These are phyloP conservation scores for Rhea americana DNA, from an alignment of 2,113 vertebrate genomes.

Conservation along the genomic window DNA sequence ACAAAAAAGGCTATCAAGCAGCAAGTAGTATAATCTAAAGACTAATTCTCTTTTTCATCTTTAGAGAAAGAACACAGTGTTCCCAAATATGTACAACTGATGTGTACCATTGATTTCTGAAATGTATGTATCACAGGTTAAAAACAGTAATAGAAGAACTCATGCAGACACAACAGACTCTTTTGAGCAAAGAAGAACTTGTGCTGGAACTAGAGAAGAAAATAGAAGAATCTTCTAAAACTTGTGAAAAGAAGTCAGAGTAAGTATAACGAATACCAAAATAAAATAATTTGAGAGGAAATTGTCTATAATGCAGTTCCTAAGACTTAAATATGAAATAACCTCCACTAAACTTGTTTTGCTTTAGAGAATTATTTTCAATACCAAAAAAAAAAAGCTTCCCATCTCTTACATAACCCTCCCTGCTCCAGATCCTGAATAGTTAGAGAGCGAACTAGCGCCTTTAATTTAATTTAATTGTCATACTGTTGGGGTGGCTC, in stretches of 20 bases:
- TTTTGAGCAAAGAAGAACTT: constrained; percentile 88
- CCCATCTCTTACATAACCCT: not conserved
- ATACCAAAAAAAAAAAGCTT: not conserved
- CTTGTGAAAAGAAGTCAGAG: constrained; percentile 90
- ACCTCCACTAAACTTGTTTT: not conserved
- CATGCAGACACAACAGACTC: constrained; percentile 86
- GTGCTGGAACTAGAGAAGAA: constrained; percentile 87
- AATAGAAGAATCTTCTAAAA: constrained; percentile 88
- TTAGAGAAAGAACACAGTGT: not conserved
- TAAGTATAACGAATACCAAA: constrained; percentile 70
- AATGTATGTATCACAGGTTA: constrained; percentile 79
- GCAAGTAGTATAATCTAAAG: not conserved
- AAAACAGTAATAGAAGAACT: constrained; percentile 90
- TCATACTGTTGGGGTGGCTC: not conserved
- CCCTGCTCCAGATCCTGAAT: not conserved
- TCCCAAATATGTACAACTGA: not conserved
- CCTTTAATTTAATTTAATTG: not conserved
- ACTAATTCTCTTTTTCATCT: not conserved
- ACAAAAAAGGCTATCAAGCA: not conserved
- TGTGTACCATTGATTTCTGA: not conserved
- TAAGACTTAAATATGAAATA: not conserved
- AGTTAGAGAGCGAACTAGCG: not conserved
- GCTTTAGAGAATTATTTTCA: not conserved
- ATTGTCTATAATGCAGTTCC: not conserved
- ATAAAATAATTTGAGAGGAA: not conserved